Conservation (phyloP, 2,888 invertebrate species). For the Drosophila yooni region DNA sequence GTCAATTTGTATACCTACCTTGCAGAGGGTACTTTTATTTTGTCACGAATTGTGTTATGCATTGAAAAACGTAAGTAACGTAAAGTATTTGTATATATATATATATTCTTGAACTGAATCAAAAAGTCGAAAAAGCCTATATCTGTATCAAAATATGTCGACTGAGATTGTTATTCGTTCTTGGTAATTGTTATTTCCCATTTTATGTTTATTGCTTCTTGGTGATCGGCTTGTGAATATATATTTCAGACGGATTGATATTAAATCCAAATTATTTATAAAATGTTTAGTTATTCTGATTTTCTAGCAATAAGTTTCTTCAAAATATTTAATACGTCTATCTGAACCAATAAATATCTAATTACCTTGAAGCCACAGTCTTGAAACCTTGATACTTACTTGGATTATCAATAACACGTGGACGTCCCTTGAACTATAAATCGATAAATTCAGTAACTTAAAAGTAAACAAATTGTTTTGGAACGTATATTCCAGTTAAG, state of each 20-base stretch:
- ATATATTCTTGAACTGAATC: neutral
- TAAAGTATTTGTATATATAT: neutral
- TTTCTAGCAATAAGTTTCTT: neutral
- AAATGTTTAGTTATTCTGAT: neutral
- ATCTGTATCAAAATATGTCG: neutral
- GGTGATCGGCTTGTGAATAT: neutral
- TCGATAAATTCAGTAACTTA: neutral
- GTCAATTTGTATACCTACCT: conserved; percentile 8
- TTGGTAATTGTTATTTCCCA: neutral
- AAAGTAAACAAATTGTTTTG: neutral
- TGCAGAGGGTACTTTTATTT: neutral
- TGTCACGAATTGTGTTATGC: neutral
- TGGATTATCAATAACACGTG: neutral
- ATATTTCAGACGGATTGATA: neutral
- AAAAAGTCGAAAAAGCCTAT: neutral
- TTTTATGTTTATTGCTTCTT: neutral
- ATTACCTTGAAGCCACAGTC: neutral
- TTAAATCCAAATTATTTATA: neutral
- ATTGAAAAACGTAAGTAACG: neutral
- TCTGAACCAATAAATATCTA: no score
- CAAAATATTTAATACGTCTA: neutral
- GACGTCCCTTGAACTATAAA: neutral
- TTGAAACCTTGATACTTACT: neutral
- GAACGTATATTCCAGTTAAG: neutral
- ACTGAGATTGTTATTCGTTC: no score